Evolutionary conservation across 2,113 vertebrate genomes (phyloP).

Genomic region (Mohoua ochrocephala): DNA sequence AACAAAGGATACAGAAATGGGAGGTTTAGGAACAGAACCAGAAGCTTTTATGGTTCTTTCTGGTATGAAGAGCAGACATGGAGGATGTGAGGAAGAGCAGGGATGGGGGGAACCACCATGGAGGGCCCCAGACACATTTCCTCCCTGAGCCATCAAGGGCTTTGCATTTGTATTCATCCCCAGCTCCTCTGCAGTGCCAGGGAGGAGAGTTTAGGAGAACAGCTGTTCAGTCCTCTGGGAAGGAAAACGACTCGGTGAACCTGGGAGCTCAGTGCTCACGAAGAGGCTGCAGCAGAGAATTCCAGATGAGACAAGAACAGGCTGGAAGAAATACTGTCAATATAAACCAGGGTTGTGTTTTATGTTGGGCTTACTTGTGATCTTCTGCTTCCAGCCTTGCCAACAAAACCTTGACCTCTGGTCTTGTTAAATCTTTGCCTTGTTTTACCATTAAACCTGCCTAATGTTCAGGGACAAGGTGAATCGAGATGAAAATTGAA

Average conservation of each 20-base stretch:
- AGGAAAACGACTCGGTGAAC: not conserved
- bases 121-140: not conserved
- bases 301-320: not conserved
- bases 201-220: not conserved
- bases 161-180: not conserved
- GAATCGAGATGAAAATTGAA: not conserved
- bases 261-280: accelerated
- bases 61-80: not conserved
- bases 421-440: not conserved
- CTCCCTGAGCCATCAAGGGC: not conserved
- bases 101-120: not conserved
- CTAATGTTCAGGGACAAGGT: not conserved
- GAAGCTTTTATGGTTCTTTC: not conserved
- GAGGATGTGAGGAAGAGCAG: not conserved
- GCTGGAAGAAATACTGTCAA: not conserved
- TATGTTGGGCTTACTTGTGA: not conserved
- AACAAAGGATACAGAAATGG: not conserved
- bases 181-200: not conserved
- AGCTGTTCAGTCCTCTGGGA: not conserved
- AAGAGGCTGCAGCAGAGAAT: not conserved
- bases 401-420: not conserved
- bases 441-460: not conserved
- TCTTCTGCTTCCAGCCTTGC: not conserved
- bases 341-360: not conserved
- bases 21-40: not conserved